Conservation (phyloP, 2,113 vertebrate species). For the Cyprinodon variegatus region DNA sequence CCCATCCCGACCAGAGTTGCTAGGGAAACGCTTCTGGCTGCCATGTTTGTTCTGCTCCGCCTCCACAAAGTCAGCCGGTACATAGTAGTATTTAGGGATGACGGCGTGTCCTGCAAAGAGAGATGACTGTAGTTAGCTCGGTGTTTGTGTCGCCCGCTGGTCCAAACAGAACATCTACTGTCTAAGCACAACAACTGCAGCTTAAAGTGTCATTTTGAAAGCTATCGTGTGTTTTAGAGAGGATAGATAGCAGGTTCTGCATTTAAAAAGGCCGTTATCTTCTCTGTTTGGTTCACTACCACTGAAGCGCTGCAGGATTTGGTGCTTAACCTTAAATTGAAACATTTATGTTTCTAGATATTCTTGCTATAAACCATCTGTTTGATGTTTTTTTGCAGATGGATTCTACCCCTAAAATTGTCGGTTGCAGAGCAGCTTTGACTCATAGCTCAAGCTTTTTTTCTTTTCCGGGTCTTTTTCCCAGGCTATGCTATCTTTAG, state of each 20-base stretch:
- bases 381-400: not conserved
- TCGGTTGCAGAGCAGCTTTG: not conserved
- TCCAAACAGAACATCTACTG: not conserved
- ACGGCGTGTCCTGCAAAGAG: conserved; percentile 84
- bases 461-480: not conserved
- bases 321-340: not conserved
- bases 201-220: not conserved
- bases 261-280: not conserved
- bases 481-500: too few species aligned
- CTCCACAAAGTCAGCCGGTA: conserved; percentile 95
- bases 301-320: too few species aligned
- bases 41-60: conserved; percentile 89
- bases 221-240: not conserved
- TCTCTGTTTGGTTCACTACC: not conserved
- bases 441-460: not conserved
- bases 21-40: conserved; percentile 95
- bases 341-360: not conserved
- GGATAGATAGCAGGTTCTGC: not conserved
- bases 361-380: too few species aligned
- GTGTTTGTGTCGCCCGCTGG: not conserved
- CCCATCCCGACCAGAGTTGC: conserved; percentile 91
- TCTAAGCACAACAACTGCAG: not conserved
- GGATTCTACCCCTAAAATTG: not conserved
- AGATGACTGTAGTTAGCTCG: not conserved
- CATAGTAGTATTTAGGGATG: conserved; percentile 94